A percentile compares a stretch with the other conserved stretches of the same genome.
Evolutionary conservation across 2,888 invertebrate genomes (phyloP).

Genomic region (Dicyrtomina minuta): DNA sequence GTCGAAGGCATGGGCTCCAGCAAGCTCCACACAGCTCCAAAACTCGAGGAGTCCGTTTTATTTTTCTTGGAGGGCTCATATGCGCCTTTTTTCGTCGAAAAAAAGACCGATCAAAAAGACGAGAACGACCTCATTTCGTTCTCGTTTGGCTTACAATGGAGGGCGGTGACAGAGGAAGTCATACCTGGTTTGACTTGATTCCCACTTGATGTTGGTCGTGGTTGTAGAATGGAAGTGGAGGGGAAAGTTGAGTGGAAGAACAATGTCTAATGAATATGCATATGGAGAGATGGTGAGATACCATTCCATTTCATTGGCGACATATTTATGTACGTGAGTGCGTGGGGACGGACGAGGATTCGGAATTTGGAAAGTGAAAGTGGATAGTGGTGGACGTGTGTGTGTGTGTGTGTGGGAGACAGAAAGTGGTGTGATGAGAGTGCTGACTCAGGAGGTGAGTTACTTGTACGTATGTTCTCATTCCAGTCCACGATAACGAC

Average conservation of each 20-base stretch:
- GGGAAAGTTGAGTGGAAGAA: not conserved
- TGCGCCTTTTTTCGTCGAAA: too few species aligned
- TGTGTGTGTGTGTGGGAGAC: not conserved
- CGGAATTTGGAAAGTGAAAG: not conserved
- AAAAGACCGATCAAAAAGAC: too few species aligned
- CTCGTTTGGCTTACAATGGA: too few species aligned
- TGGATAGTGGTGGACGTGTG: too few species aligned
- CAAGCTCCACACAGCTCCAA: too few species aligned
- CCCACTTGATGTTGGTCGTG: not conserved
- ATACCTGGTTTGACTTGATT: not conserved
- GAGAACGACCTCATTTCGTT: too few species aligned
- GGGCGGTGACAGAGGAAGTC: not conserved
- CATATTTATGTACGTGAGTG: conserved; percentile 26
- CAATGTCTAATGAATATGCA: conserved; percentile 27
- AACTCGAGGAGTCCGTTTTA: too few species aligned
- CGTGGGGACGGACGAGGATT: not conserved
- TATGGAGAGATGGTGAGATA: conserved; percentile 16
- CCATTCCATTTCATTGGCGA: conserved; percentile 15
- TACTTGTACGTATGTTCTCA: not conserved
- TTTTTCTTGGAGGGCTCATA: too few species aligned
- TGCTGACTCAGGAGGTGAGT: conserved; percentile 31
- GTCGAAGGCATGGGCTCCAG: too few species aligned
- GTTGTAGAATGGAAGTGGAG: not conserved
- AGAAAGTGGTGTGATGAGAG: not conserved
- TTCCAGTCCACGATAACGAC: conserved; percentile 26